These are phyloP conservation scores for Tenthredo distinguenda DNA, from an alignment of 2,888 invertebrate species.

Conservation along the genomic window DNA sequence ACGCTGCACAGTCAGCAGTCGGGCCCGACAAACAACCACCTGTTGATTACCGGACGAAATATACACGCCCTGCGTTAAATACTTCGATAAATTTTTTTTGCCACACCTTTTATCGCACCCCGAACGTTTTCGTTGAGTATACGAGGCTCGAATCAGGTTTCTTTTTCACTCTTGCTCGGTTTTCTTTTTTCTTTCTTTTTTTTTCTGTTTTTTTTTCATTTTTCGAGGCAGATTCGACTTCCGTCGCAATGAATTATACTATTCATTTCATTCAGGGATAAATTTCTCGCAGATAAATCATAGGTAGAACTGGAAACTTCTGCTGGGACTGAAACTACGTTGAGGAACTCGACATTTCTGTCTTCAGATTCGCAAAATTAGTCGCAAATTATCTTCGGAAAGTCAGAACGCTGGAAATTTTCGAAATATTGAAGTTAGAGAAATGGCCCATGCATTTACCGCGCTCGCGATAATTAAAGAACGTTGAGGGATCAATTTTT, in stretches of 20 bases:
- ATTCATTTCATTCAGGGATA: too few relatives aligned
- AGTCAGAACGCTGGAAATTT: too few relatives aligned
- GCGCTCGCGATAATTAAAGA: background rate
- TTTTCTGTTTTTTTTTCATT: background rate
- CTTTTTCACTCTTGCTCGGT: background rate
- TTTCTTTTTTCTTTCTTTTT: background rate
- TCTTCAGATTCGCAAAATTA: too few relatives aligned
- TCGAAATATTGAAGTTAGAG: background rate
- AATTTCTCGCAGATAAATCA: background rate
- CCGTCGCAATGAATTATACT: too few relatives aligned
- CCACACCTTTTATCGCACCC: conserved; percentile 29
- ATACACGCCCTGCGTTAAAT: background rate
- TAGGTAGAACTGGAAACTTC: too few relatives aligned
- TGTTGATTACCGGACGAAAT: conserved; percentile 38
- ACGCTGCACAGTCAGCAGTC: conserved; percentile 35
- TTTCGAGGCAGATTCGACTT: background rate
- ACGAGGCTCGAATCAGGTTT: background rate
- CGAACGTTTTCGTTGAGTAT: background rate
- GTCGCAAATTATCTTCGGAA: too few relatives aligned
- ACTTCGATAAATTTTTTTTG: background rate
- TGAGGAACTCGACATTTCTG: too few relatives aligned
- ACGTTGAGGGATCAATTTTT: too few relatives aligned
- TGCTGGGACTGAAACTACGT: too few relatives aligned
- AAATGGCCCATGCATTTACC: background rate
- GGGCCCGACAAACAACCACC: conserved; percentile 39